These are phyloP conservation scores for Sarcophaga bullata DNA, from an alignment of 1,140 invertebrate species.

Conservation along the genomic window DNA sequence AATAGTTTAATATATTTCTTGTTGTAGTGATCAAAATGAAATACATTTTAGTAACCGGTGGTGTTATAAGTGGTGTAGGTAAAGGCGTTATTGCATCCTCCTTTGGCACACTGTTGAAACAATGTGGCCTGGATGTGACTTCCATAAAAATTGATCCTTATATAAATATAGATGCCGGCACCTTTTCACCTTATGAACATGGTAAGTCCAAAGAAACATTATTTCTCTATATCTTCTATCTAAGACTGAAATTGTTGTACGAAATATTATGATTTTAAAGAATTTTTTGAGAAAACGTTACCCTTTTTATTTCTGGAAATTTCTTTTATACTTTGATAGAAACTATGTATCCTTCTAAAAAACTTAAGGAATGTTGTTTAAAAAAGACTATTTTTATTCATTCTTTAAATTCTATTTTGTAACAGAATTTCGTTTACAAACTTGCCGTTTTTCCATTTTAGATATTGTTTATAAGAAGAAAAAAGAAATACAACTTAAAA, in stretches of 20 bases:
- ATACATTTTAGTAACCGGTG: constrained; percentile 97
- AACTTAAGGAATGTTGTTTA: too few species aligned
- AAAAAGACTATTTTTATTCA: too few species aligned
- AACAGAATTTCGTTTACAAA: too few species aligned
- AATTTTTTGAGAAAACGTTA: too few species aligned
- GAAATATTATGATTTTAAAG: background rate
- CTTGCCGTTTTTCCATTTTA: too few species aligned
- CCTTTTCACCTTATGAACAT: constrained; percentile 98
- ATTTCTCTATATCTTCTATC: background rate
- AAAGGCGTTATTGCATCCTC: constrained; percentile 98
- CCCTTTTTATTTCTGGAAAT: constrained; percentile 3
- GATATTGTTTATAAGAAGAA: too few species aligned
- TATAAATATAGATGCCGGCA: constrained; percentile 98
- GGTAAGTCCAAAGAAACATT: constrained; percentile 73
- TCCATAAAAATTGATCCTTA: constrained; percentile 99
- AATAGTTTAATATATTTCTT: background rate
- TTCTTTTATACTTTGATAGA: background rate
- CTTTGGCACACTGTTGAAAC: constrained; percentile 94
- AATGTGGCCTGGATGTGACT: constrained; percentile 91
- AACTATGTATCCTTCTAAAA: too few species aligned
- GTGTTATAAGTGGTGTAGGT: constrained; percentile 97
- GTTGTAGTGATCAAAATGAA: constrained; percentile 65
- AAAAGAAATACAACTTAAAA: too few species aligned
- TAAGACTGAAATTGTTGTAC: too few species aligned
- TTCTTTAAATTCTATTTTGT: too few species aligned